Base-by-base conservation (phyloP, 2,888 invertebrate genomes). In the Sclerodermus sp. region DNA sequence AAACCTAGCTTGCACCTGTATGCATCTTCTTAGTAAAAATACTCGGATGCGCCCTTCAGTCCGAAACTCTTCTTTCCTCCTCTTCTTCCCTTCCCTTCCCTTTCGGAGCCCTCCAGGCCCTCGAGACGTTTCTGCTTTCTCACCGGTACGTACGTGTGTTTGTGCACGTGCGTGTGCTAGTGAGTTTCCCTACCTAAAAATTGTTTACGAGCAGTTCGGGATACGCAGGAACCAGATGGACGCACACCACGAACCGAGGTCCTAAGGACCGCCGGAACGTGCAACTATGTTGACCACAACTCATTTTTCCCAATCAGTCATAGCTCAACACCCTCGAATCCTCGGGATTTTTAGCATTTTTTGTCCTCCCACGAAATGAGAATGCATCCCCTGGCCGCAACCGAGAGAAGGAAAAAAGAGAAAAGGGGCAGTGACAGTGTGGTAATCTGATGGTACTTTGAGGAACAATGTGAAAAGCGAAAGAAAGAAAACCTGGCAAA, bases 21-120 rank as follows among this genome's bases (percentile, higher is more conserved):
- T 42, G 43, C 42, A 42, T 38, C 42, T 47, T 48, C 34, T 30
- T 39, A 23, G 31, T 15, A 46, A 31, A n/a, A 39, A 29, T 23
- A 42, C 29, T 40, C 16, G 45, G 23, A 23, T 23, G 23, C 23
- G 23, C 23, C 8, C 23, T 23, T 8, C 23, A n/a, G n/a, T n/a
- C n/a, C n/a, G 12, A n/a, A n/a, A n/a, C 37, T 13, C 37, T 37
- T 14, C 15, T 37, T 8, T n/a, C 15, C n/a, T n/a, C 13, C 37
- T 37, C 37, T 14, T n/a, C 8, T n/a, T 37, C 15, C n/a, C 37
- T 37, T n/a, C n/a, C 15, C n/a, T n/a, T 37, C 37, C 13, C 15
- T 37, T n/a, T n/a, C 8, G 6, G 15, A 9, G 30, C 10, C 30
- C 10, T 9, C 30, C 30, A 9, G 8, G 30, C n/a, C n/a, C n/a